phyloP scores from a whole-genome alignment of 2,888 invertebrate genomes.

The Rhingia campestris region DNA sequence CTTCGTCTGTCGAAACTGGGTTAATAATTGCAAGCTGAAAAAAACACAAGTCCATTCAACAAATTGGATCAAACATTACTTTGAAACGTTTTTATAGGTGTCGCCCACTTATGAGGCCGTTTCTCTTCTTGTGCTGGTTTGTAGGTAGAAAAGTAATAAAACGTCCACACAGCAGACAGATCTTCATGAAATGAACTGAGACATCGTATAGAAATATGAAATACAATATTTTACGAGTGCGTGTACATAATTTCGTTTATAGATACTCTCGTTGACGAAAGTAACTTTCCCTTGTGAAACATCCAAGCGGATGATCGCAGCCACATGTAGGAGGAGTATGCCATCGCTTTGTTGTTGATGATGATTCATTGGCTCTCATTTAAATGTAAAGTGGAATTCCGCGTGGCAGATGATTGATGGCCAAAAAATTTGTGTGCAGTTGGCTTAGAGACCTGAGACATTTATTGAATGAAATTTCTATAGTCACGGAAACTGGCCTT shows the following conservation, averaged over 20 bases:
- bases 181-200: conserved; percentile 45
- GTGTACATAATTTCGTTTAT: conserved; percentile 23
- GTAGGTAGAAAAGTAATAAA: conserved; percentile 49
- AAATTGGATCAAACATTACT: conserved; percentile 59
- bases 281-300: conserved; percentile 62
- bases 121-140: conserved; percentile 31
- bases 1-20: conserved; percentile 37
- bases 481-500: neutral
- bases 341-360: conserved; percentile 32
- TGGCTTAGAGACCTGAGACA: conserved; percentile 35
- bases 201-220: conserved; percentile 29
- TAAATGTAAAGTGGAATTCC: conserved; percentile 48
- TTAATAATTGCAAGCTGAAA: conserved; percentile 58
- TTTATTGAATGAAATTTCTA: conserved; percentile 26
- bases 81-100: conserved; percentile 51
- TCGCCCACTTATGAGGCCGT: conserved; percentile 61
- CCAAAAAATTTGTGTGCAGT: conserved; percentile 15
- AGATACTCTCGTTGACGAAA: conserved; percentile 41
- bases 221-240: conserved; percentile 49
- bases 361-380: conserved; percentile 58
- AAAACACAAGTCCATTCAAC: conserved; percentile 35
- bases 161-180: conserved; percentile 20
- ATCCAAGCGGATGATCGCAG: conserved; percentile 29
- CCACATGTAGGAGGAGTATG: conserved; percentile 39
- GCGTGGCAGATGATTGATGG: conserved; percentile 49